Percentiles rank a stretch among this genome's conserved stretches.
Evolutionary conservation across 2,797 vertebrate genomes (phyloP).

Genomic region (Oreochromis grahami): DNA sequence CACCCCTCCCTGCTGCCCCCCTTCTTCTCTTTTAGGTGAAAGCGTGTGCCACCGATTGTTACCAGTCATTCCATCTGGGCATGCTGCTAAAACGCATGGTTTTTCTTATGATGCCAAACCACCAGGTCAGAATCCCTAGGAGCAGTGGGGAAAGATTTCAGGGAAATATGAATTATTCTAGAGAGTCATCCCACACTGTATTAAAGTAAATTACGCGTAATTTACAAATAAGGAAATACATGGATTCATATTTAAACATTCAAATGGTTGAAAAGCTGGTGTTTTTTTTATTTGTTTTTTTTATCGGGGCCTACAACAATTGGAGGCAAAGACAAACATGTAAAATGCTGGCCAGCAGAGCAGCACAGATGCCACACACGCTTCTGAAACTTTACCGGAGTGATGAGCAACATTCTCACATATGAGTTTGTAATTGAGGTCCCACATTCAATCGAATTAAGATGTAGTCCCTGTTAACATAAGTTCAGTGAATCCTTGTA

Average conservation of each 20-base stretch:
- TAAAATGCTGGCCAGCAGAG: neutral
- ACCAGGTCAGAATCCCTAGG: slow-evolving; percentile 78
- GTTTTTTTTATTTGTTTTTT: neutral
- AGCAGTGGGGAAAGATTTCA: neutral
- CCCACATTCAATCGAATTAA: neutral
- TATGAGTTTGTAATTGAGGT: neutral
- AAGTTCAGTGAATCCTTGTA: neutral
- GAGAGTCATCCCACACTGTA: neutral
- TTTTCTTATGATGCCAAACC: slow-evolving; percentile 87
- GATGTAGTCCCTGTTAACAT: neutral
- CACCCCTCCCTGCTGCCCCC: neutral
- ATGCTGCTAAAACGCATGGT: slow-evolving; percentile 85
- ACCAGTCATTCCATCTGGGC: slow-evolving; percentile 77
- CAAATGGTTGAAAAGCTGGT: neutral
- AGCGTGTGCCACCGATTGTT: slow-evolving; percentile 73
- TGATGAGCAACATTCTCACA: neutral
- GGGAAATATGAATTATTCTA: neutral
- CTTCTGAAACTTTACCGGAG: neutral
- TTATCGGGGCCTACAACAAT: rapidly evolving
- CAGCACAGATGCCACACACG: neutral
- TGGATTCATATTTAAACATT: neutral
- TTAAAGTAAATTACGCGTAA: neutral
- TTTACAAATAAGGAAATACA: neutral
- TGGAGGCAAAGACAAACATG: neutral
- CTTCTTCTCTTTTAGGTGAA: slow-evolving; percentile 76